Conservation (phyloP, 2,113 vertebrate genomes). For the Pelecanoides urinatrix region DNA sequence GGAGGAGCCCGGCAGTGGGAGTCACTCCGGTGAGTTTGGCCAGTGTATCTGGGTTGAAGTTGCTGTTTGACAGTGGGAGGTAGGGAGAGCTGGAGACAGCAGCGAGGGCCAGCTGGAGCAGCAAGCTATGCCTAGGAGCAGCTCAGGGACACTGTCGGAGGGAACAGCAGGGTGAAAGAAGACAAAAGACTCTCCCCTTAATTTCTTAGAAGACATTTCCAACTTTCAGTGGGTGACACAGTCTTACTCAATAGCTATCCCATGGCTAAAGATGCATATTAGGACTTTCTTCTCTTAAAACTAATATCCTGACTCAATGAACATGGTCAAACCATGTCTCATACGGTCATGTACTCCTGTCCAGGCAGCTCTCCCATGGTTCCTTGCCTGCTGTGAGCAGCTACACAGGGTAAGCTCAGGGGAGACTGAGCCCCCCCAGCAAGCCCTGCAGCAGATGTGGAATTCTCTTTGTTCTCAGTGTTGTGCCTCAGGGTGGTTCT, state of each 20-base stretch:
- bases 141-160: neutral
- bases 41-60: neutral
- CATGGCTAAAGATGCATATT: neutral
- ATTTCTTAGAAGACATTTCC: neutral
- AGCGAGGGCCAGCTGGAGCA: neutral
- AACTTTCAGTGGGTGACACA: neutral
- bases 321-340: neutral
- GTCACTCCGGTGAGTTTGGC: neutral
- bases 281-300: neutral
- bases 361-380: neutral
- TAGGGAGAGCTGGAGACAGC: neutral
- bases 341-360: neutral
- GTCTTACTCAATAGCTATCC: neutral
- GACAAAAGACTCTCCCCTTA: neutral
- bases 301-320: accelerated
- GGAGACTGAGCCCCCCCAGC: neutral
- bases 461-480: neutral
- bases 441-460: neutral
- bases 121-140: neutral
- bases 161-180: neutral
- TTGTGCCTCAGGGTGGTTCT: neutral
- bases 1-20: neutral
- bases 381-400: neutral
- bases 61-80: neutral
- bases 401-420: neutral